A percentile compares a stretch with the other conserved stretches of the same genome.
Evolutionary conservation across 2,888 invertebrate genomes (phyloP).

Genomic region (Platycheirus albimanus): DNA sequence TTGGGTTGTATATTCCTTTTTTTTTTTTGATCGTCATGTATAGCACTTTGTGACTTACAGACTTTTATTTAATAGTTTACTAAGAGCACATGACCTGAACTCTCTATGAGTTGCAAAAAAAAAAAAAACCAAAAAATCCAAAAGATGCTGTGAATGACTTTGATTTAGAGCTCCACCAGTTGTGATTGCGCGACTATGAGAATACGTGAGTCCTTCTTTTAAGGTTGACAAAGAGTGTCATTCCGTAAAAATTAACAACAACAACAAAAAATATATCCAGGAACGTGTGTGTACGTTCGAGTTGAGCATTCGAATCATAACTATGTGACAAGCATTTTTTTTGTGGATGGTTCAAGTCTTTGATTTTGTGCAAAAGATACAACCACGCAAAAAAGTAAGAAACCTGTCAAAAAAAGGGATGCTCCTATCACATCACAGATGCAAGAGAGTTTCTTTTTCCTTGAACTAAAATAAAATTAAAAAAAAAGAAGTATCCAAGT

Average conservation of each 20-base stretch:
- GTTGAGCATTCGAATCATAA: conserved; percentile 60
- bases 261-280: conserved; percentile 30
- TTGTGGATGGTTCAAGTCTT: conserved; percentile 23
- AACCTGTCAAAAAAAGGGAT: conserved; percentile 65
- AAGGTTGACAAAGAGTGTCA: conserved; percentile 32
- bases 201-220: conserved; percentile 58
- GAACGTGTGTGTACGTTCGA: conserved; percentile 47
- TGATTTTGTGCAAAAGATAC: conserved; percentile 67
- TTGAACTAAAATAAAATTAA: background rate
- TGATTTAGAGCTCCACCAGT: conserved; percentile 18
- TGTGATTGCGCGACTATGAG: conserved; percentile 29
- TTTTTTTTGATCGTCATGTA: conserved; percentile 6
- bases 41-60: background rate
- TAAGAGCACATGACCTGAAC: conserved; percentile 32
- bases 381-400: conserved; percentile 58
- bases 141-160: conserved; percentile 49
- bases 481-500: conserved; percentile 1
- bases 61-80: conserved; percentile 35
- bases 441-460: conserved; percentile 43
- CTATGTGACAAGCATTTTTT: conserved; percentile 61
- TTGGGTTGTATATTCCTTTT: too few relatives aligned
- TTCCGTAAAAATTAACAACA: background rate
- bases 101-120: conserved; percentile 20
- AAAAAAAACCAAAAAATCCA: background rate
- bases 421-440: conserved; percentile 62